These are phyloP conservation scores for Morpho achilles DNA, from an alignment of 2,888 invertebrate genomes.

Conservation along the genomic window DNA sequence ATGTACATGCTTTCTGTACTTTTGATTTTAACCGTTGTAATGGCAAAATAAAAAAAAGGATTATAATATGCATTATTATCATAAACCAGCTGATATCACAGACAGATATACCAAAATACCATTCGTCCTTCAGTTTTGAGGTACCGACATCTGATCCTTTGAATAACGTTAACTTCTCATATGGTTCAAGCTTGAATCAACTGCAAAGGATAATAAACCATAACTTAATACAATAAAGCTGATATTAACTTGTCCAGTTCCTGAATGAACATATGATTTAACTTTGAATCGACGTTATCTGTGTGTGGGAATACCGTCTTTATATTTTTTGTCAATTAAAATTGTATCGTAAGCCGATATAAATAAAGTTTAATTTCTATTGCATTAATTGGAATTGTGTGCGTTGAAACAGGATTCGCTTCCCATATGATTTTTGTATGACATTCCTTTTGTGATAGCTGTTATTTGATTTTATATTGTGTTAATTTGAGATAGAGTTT, in stretches of 20 bases:
- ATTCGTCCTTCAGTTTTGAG: conserved; percentile 16
- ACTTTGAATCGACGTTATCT: conserved; percentile 49
- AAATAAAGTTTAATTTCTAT: conserved; percentile 26
- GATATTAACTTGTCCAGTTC: conserved; percentile 19
- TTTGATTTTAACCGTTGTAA: too few species aligned
- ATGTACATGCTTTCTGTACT: too few species aligned
- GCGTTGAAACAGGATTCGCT: conserved; percentile 62
- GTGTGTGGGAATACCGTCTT: conserved; percentile 46
- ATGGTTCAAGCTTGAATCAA: conserved; percentile 15
- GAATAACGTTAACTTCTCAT: conserved; percentile 24
- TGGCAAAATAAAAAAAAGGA: too few species aligned
- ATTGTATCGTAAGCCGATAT: conserved; percentile 1
- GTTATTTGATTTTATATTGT: conserved; percentile 32
- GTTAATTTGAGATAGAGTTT: conserved; percentile 18
- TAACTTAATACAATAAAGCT: background rate
- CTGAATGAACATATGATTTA: conserved; percentile 56
- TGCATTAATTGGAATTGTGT: conserved; percentile 30
- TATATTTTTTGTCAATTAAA: background rate
- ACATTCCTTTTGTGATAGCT: conserved; percentile 50
- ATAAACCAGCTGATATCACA: conserved; percentile 18
- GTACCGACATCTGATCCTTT: conserved; percentile 18
- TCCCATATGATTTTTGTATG: conserved; percentile 74
- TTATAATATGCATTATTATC: background rate
- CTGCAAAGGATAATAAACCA: conserved; percentile 24
- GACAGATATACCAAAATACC: conserved; percentile 17